Base-by-base conservation (phyloP, 1,140 invertebrate species). In the Saxidomus purpurata region DNA sequence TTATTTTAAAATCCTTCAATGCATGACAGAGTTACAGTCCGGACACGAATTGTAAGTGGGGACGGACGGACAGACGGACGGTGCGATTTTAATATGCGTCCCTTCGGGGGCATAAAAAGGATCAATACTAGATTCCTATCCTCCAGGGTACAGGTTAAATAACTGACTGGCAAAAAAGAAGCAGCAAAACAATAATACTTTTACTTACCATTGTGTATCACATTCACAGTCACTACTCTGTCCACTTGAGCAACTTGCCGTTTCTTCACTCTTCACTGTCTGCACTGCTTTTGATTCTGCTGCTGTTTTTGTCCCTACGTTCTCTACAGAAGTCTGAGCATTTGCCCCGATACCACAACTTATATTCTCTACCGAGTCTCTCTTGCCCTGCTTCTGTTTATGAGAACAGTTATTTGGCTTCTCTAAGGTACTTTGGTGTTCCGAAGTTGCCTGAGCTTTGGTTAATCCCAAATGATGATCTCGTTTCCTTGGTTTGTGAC, bases 231-330 rank as follows among this genome's bases (percentile, higher is more conserved):
- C 93, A 92, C 93, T 95, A 34, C 89, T 83, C 4, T 25, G 61
- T 47, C 92, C 94, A 92, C 94, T 95, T 36, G 95, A 95, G 81
- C 94, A 96, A 87, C 93, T 92, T 40, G 22, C 61, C 36, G 67
- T 74, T 79, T 83, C 67, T 22, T 77, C 74, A 15, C 34, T 74
- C 85, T 85, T 69, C 34, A 83, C 76, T 19, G 69, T 61, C 38
- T 89, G 36, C 49, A 74, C 34, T 38, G 36, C 55, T 40, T 69
- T 69, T 25, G 61, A 43, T 28, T 83, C 38, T 17, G 52, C 49
- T 34, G 61, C 28, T 19, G 28, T 61, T 31, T 36, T 43, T 31
- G 52, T 34, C 34, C n/a, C 59, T 15, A n/a, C 31, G 8, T 34
- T 15, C 34, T 52, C 34, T 25, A 55, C 36, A 19, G 25, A 15